These are phyloP conservation scores for Dipodomys stephensi DNA, from an alignment of 2,113 vertebrate species.

Conservation along the genomic window DNA sequence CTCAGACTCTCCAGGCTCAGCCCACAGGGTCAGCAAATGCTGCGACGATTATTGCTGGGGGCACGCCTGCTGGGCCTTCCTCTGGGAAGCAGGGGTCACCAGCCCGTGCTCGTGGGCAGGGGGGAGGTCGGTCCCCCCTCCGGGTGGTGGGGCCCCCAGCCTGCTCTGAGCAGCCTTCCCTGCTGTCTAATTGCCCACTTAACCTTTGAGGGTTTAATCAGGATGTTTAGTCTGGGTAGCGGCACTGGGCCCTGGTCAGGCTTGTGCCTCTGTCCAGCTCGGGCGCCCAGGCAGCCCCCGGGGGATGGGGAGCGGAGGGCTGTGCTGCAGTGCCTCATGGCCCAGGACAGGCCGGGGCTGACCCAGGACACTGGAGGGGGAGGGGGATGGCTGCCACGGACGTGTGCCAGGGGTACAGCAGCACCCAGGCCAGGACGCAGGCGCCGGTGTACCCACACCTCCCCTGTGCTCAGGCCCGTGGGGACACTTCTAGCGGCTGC, in stretches of 20 bases:
- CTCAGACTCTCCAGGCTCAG: not conserved
- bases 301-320: conserved; percentile 31
- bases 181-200: conserved; percentile 33
- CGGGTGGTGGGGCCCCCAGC: not conserved
- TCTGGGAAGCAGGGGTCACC: not conserved
- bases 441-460: not conserved
- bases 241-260: conserved; percentile 54
- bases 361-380: not conserved
- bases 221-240: conserved; percentile 76
- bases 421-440: too few species aligned
- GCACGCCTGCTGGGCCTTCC: not conserved
- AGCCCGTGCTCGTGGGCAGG: too few species aligned
- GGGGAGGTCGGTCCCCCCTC: not conserved
- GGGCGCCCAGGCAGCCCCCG: not conserved
- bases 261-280: not conserved
- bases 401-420: too few species aligned
- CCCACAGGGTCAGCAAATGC: not conserved
- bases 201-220: conserved; percentile 56
- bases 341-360: not conserved
- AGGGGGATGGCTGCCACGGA: not conserved
- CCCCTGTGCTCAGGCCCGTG: not conserved
- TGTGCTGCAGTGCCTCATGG: not conserved
- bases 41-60: not conserved
- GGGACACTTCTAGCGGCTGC: not conserved
- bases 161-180: not conserved